Evolutionary conservation across 2,113 vertebrate species (phyloP).

Genomic region (Phasianus colchicus): DNA sequence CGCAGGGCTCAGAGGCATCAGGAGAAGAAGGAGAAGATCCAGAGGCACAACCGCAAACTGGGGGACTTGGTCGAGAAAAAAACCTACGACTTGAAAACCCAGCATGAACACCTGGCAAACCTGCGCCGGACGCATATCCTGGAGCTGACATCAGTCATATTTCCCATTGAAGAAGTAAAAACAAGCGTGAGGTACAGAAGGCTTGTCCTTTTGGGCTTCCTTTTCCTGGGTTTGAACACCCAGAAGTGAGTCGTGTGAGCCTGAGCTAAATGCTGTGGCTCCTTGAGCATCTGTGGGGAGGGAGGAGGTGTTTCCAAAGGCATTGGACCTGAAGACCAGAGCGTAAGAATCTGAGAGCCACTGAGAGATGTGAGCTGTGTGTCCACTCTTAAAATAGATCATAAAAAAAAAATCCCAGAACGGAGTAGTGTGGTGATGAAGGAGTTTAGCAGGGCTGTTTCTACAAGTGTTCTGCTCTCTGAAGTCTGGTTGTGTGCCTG

Average conservation of each 20-base stretch:
- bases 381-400: neutral
- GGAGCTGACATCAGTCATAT: constrained; percentile 93
- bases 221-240: neutral
- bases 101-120: constrained; percentile 83
- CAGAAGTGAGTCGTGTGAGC: neutral
- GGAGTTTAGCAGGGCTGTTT: neutral
- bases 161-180: constrained; percentile 92
- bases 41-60: constrained; percentile 89
- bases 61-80: constrained; percentile 89
- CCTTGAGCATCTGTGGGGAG: neutral
- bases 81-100: constrained; percentile 80
- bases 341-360: neutral
- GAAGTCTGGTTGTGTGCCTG: neutral
- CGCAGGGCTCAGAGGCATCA: constrained; percentile 91
- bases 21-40: constrained; percentile 96
- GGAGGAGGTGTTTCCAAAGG: neutral
- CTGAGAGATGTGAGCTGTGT: neutral
- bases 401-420: neutral
- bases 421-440: neutral
- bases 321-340: rapidly evolving
- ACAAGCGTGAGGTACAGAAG: constrained; percentile 85
- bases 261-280: neutral
- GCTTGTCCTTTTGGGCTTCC: neutral
- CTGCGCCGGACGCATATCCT: constrained; percentile 86
- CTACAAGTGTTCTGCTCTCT: rapidly evolving